Conservation (phyloP, 1,140 invertebrate species). For the Asbolus verrucosus region DNA sequence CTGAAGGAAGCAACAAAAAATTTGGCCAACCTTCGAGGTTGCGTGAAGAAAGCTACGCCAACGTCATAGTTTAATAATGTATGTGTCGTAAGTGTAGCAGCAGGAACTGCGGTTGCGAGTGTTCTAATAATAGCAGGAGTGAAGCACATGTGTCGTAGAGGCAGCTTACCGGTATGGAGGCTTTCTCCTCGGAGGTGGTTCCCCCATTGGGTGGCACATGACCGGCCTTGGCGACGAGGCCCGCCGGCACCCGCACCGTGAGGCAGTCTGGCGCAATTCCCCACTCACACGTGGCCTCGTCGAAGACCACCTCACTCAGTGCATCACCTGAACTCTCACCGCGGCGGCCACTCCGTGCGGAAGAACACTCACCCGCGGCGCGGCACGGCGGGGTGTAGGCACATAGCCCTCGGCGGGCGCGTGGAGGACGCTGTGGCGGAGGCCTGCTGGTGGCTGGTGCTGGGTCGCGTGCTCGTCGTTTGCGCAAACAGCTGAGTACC, state of each 20-base stretch:
- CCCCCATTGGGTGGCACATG: conserved; percentile 65
- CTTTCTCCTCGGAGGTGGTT: conserved; percentile 65
- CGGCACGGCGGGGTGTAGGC: no score
- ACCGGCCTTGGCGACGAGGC: conserved; percentile 64
- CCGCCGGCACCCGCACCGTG: conserved; percentile 65
- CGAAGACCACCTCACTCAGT: conserved; percentile 53
- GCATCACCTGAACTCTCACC: conserved; percentile 52
- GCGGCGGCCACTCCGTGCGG: conserved; percentile 38
- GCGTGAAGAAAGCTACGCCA: no score
- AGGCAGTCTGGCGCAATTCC: conserved; percentile 60
- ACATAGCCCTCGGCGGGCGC: no score
- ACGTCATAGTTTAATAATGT: no score
- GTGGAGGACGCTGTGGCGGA: no score
- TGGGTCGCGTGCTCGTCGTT: conserved; percentile 57
- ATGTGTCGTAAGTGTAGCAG: no score
- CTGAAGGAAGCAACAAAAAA: no score
- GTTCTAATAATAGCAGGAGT: neutral
- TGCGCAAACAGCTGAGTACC: conserved; percentile 60
- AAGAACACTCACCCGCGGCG: conserved; percentile 39
- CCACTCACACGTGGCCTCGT: conserved; percentile 62
- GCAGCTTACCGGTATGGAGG: conserved; percentile 63
- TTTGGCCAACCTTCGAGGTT: no score
- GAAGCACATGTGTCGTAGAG: neutral
- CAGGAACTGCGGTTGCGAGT: no score
- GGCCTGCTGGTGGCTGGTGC: no score